Evolutionary conservation across 2,113 vertebrate species (phyloP).

Genomic region (Petromus typicus): DNA sequence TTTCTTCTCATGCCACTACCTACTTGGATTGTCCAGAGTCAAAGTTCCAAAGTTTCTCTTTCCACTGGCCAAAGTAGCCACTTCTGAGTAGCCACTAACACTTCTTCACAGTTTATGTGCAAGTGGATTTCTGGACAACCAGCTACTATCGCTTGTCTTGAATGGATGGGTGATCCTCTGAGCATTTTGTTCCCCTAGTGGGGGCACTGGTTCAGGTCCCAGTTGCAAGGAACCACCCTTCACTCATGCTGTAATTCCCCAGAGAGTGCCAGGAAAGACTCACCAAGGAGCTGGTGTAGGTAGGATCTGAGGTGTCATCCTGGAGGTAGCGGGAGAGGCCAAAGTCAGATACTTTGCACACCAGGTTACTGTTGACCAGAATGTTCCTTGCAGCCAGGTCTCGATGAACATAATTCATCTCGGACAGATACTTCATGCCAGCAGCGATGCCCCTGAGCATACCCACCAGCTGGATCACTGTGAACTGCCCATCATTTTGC

Average conservation of each 20-base stretch:
- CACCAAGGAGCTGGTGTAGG: conserved; percentile 99
- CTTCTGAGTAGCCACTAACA: neutral
- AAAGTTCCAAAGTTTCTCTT: neutral
- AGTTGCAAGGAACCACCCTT: neutral
- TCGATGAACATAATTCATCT: conserved; percentile 98
- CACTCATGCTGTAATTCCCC: neutral
- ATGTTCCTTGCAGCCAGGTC: conserved; percentile 98
- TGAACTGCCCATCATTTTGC: conserved; percentile 99
- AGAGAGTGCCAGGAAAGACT: conserved; percentile 70
- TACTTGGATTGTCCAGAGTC: neutral
- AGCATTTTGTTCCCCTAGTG: neutral
- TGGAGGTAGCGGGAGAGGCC: conserved; percentile 98
- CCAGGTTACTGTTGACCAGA: conserved; percentile 98
- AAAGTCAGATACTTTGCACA: conserved; percentile 99
- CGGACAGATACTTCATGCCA: conserved; percentile 98
- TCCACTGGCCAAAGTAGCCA: neutral
- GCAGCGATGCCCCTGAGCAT: conserved; percentile 98
- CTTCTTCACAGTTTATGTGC: neutral
- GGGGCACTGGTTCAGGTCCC: neutral
- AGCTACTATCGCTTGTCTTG: neutral
- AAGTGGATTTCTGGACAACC: neutral
- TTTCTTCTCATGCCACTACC: neutral
- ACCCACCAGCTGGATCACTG: conserved; percentile 98
- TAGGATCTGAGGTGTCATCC: conserved; percentile 97
- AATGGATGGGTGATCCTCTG: neutral